Conservation (phyloP, 1,140 invertebrate species). For the Trialeurodes vaporariorum region DNA sequence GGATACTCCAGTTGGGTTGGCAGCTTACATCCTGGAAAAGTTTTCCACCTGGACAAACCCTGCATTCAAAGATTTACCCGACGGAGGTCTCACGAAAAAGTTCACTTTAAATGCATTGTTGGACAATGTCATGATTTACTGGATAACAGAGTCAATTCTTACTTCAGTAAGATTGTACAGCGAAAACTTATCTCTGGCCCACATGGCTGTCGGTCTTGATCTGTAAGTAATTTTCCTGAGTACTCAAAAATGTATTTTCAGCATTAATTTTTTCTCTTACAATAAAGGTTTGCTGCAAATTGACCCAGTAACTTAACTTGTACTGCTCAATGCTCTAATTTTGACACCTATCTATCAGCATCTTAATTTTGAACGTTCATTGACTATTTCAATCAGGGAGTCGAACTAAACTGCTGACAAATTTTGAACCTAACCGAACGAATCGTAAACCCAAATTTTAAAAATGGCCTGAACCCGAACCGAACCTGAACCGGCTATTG, state of each 20-base stretch:
- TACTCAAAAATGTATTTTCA: neutral
- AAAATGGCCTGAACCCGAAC: too few relatives aligned
- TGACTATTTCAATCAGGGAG: too few relatives aligned
- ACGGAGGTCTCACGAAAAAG: conserved; percentile 57
- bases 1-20: conserved; percentile 52
- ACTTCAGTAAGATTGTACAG: conserved; percentile 63
- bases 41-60: conserved; percentile 55
- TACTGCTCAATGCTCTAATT: neutral
- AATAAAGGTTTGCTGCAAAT: neutral
- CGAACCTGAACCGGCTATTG: too few relatives aligned
- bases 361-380: too few relatives aligned
- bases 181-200: conserved; percentile 37
- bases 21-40: conserved; percentile 62
- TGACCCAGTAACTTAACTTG: neutral
- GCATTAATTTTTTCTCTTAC: conserved; percentile 4
- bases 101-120: conserved; percentile 61
- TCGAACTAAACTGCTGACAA: too few relatives aligned
- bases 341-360: neutral
- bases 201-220: conserved; percentile 30
- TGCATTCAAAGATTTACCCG: conserved; percentile 39
- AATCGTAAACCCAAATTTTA: too few relatives aligned
- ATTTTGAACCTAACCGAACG: too few relatives aligned
- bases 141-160: conserved; percentile 60
- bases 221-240: neutral
- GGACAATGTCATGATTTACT: conserved; percentile 85